These are phyloP conservation scores for Sarcophaga carnaria DNA, from an alignment of 2,888 invertebrate genomes.

Conservation along the genomic window DNA sequence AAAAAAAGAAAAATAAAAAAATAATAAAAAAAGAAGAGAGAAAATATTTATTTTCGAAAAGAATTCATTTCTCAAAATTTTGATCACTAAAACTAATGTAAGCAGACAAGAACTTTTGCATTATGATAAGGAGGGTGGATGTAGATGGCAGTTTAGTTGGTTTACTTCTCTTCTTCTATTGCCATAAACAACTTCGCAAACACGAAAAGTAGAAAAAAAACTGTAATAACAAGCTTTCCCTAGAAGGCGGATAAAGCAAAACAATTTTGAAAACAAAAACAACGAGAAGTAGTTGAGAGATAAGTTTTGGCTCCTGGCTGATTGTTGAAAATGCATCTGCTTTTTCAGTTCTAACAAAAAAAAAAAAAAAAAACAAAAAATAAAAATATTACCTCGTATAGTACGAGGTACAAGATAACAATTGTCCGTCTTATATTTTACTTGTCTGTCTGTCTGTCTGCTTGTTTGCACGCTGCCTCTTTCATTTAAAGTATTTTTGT, in stretches of 20 bases:
- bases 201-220: constrained; percentile 14
- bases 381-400: constrained; percentile 60
- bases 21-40: too few species aligned
- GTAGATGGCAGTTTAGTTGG: constrained; percentile 31
- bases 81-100: constrained; percentile 51
- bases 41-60: neutral
- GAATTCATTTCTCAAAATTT: constrained; percentile 54
- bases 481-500: neutral
- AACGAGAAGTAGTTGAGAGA: constrained; percentile 3
- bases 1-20: too few species aligned
- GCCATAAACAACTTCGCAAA: constrained; percentile 39
- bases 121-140: constrained; percentile 59
- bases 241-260: neutral
- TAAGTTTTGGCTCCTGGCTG: constrained; percentile 59
- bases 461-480: neutral
- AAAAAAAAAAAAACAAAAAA: neutral
- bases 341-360: constrained; percentile 21
- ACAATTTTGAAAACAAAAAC: neutral
- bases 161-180: neutral
- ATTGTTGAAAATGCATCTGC: constrained; percentile 57
- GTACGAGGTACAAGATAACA: constrained; percentile 36
- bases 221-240: neutral
- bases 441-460: neutral
- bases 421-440: constrained; percentile 9
- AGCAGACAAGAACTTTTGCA: constrained; percentile 55